These are phyloP conservation scores for Ditula angustiorana DNA, from an alignment of 2,888 invertebrate species.

Conservation along the genomic window DNA sequence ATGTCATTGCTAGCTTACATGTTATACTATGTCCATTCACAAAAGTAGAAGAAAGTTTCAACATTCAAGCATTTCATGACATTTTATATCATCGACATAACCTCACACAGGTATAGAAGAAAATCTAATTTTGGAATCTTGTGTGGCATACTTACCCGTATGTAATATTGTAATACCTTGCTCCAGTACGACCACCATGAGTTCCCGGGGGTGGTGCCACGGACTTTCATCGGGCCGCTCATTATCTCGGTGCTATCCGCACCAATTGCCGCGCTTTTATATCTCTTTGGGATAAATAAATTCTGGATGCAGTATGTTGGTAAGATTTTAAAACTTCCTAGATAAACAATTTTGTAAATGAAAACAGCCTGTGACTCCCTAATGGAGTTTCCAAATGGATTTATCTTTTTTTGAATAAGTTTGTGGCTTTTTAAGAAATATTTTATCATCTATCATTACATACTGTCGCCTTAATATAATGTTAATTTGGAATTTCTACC, in stretches of 20 bases:
- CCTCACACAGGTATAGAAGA: conserved; percentile 89
- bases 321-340: conserved; percentile 59
- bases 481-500: no score
- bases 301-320: conserved; percentile 96
- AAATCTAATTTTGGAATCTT: conserved; percentile 80
- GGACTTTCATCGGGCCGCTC: conserved; percentile 97
- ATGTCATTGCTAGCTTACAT: conserved; percentile 91
- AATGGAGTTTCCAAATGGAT: no score
- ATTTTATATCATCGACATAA: conserved; percentile 95
- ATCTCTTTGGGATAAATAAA: conserved; percentile 90
- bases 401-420: no score
- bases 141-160: conserved; percentile 53
- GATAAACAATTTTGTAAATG: not conserved
- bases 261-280: conserved; percentile 89
- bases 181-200: conserved; percentile 98
- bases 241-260: conserved; percentile 91
- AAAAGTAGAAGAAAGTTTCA: conserved; percentile 99
- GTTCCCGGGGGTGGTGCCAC: conserved; percentile 98
- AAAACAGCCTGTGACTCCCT: no score
- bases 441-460: no score
- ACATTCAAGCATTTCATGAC: conserved; percentile 99
- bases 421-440: no score
- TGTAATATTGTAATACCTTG: conserved; percentile 53
- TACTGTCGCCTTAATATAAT: no score
- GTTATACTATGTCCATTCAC: conserved; percentile 96